Percentiles rank a stretch among this genome's conserved stretches.
These are phyloP conservation scores for Calephelis virginiensis DNA, from an alignment of 1,140 invertebrate genomes.

Conservation along the genomic window DNA sequence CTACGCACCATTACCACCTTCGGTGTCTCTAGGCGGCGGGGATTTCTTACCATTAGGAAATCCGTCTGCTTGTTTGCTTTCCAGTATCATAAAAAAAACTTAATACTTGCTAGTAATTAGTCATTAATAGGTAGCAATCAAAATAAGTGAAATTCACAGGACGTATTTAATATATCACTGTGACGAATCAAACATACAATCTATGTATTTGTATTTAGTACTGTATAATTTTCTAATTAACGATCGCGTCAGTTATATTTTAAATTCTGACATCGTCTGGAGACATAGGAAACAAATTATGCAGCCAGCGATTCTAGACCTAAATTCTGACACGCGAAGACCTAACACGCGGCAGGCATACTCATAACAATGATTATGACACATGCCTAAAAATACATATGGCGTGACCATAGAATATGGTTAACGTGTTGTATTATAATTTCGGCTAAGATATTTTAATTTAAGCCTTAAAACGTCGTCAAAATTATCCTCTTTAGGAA, in stretches of 20 bases:
- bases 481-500: no score
- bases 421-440: no score
- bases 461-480: no score
- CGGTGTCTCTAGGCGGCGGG: no score
- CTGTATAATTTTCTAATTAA: conserved; percentile 15
- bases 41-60: no score
- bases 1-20: no score
- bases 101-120: no score
- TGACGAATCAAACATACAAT: background rate
- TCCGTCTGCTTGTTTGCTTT: no score
- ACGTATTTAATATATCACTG: background rate
- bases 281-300: conserved; percentile 14
- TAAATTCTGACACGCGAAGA: conserved; percentile 7
- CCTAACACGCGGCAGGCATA: conserved; percentile 10
- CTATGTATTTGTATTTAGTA: conserved; percentile 1
- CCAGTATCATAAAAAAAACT: no score
- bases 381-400: conserved; percentile 1
- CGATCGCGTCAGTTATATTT: conserved; percentile 14
- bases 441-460: no score
- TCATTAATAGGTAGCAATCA: no score
- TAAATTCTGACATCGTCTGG: conserved; percentile 9
- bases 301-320: conserved; percentile 11
- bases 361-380: conserved; percentile 13
- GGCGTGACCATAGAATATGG: background rate
- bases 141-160: no score